Base-by-base conservation (phyloP, 1,140 invertebrate species). In the Thaumatotibia leucotreta region DNA sequence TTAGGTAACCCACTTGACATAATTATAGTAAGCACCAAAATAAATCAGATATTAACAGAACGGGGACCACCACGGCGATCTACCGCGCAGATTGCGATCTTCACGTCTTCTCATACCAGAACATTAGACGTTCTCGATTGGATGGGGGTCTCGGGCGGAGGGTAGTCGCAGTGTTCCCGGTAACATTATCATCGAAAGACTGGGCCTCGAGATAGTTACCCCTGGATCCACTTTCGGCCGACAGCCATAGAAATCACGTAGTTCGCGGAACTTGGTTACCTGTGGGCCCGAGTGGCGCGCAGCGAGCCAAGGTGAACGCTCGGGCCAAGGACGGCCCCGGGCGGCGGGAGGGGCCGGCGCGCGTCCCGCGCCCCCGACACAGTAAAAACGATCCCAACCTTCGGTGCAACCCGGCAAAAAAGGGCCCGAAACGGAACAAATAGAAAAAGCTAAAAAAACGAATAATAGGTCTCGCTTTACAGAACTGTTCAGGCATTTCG, bases 251-350 rank as follows among this genome's bases (percentile, higher is more conserved):
- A 89, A 88, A 90, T 89, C 85, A 89, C 82, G 86, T 83, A 86
- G 85, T 88, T 90, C 86, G 86, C 85, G 84, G 86, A 90, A 90
- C 85, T 88, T 82, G 82, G 86, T 87, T 90, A 90, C 86, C 88
- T 89, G 88, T 88, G 83, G 76, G 10, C 50, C 23, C 17, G 52
- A 87, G 85, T 70, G 71, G 83, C 80, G 75, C 82, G 82, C 87
- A 83, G 77, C 85, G 81, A 77, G 82, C 83, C 86, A 88, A 90
- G 86, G 87, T 90, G 87, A 90, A 89, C 79, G 87, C 73, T 86
- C 87, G 82, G 86, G 84, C 87, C 87, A 88, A 90, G 87, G 87
- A 90, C 87, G 87, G 73, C 65, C 69, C 52, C 79, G 79, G 65
- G 69, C 66, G 70, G 69, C 68, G 74, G 75, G 71, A 74, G 77